Conservation (phyloP, 2,797 vertebrate genomes). For the Helicolenus hilgendorfi region DNA sequence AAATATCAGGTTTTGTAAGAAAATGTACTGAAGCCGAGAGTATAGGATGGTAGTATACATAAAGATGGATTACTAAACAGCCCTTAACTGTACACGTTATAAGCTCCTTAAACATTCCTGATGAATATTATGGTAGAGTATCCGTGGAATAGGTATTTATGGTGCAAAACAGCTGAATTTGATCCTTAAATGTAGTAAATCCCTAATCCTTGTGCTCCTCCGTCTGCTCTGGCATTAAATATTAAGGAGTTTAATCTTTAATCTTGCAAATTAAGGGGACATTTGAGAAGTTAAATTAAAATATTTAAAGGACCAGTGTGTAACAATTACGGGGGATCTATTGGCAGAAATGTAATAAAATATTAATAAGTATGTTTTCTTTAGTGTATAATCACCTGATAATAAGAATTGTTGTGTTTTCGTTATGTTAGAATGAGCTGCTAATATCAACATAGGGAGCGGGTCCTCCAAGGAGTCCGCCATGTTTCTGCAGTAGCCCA, state of each 20-base stretch:
- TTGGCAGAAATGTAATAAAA: too few species aligned
- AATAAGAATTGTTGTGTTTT: too few species aligned
- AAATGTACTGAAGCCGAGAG: background rate
- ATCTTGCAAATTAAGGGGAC: background rate
- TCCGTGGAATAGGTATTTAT: background rate
- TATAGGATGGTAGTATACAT: background rate
- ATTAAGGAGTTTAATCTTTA: background rate
- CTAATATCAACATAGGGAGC: too few species aligned
- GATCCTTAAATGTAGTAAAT: background rate
- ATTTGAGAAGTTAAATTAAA: background rate
- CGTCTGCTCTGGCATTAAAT: background rate
- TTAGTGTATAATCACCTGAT: too few species aligned
- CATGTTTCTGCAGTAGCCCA: too few species aligned
- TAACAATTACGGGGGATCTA: background rate
- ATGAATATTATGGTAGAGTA: background rate
- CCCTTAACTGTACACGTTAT: background rate
- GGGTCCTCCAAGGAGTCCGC: too few species aligned
- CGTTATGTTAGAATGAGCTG: too few species aligned
- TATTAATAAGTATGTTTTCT: too few species aligned
- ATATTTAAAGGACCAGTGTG: background rate
- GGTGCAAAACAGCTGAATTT: background rate
- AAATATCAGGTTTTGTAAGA: constrained; percentile 17
- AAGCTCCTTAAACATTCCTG: background rate
- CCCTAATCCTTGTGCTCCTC: background rate
- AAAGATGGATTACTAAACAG: background rate